These are phyloP conservation scores for Thalassoma bifasciatum DNA, from an alignment of 2,113 vertebrate genomes.

Conservation along the genomic window DNA sequence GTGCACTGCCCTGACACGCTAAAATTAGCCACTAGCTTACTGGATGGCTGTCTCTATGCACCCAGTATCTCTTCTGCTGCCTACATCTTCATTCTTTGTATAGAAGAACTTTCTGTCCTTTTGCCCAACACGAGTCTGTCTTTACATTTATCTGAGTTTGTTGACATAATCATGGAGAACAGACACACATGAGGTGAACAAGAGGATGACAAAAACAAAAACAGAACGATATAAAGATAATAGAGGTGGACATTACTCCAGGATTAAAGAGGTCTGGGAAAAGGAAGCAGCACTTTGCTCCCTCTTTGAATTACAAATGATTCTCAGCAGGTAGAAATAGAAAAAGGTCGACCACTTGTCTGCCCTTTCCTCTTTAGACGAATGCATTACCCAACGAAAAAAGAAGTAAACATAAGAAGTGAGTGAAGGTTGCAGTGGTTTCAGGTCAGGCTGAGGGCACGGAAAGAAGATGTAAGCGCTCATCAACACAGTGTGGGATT, in stretches of 20 bases:
- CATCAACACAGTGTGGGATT: conserved; percentile 48
- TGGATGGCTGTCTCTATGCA: conserved; percentile 72
- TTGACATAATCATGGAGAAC: conserved; percentile 42
- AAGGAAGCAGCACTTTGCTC: conserved; percentile 40
- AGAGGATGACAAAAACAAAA: conserved; percentile 8
- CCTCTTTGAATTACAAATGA: conserved; percentile 70
- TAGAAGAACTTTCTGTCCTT: conserved; percentile 39
- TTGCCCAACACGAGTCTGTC: conserved; percentile 7
- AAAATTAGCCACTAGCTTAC: conserved; percentile 82
- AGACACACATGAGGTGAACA: not conserved
- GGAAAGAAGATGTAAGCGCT: conserved; percentile 39
- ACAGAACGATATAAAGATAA: conserved; percentile 13
- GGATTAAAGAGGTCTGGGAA: conserved; percentile 25
- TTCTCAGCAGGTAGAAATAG: conserved; percentile 54
- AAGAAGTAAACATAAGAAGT: conserved; percentile 7
- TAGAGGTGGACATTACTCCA: conserved; percentile 28
- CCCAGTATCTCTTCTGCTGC: conserved; percentile 58
- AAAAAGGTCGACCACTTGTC: conserved; percentile 31
- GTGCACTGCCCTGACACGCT: conserved; percentile 75
- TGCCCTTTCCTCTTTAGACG: conserved; percentile 34
- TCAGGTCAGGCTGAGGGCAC: conserved; percentile 38
- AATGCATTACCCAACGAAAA: conserved; percentile 36
- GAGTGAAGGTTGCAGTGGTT: conserved; percentile 30
- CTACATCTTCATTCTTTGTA: conserved; percentile 60
- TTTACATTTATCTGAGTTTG: conserved; percentile 36